These are phyloP conservation scores for Himalopsyche kuldschensis DNA, from an alignment of 2,888 invertebrate species.

Conservation along the genomic window DNA sequence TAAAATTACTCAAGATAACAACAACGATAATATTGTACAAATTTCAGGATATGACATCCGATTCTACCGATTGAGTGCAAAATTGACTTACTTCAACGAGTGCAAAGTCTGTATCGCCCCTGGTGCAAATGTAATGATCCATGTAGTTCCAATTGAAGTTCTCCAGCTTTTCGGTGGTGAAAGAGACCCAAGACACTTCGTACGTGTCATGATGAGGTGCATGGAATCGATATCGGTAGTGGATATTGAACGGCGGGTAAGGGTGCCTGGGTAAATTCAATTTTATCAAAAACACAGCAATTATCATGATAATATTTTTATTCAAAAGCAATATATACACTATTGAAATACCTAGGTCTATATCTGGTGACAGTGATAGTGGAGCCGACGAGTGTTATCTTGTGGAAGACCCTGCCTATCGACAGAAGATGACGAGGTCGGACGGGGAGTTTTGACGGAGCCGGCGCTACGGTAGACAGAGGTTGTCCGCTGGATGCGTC, in stretches of 20 bases:
- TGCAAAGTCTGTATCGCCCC: conserved; percentile 89
- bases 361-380: conserved; percentile 94
- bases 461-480: conserved; percentile 55
- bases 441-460: conserved; percentile 49
- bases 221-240: conserved; percentile 89
- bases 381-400: conserved; percentile 80
- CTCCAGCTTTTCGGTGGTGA: conserved; percentile 91
- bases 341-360: conserved; percentile 73
- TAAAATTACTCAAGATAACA: too few species aligned
- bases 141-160: conserved; percentile 98
- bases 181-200: conserved; percentile 92
- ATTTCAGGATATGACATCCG: too few species aligned
- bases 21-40: too few species aligned
- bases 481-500: conserved; percentile 49
- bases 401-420: conserved; percentile 94
- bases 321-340: background rate
- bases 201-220: conserved; percentile 91
- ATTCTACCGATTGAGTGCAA: background rate
- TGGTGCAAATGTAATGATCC: conserved; percentile 94
- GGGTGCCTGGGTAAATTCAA: conserved; percentile 70
- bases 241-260: conserved; percentile 88
- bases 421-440: conserved; percentile 83
- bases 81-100: conserved; percentile 71
- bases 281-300: background rate
- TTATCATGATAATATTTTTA: background rate